Evolutionary conservation across 2,797 vertebrate genomes (phyloP).

Genomic region (Halcyon leucocephala): DNA sequence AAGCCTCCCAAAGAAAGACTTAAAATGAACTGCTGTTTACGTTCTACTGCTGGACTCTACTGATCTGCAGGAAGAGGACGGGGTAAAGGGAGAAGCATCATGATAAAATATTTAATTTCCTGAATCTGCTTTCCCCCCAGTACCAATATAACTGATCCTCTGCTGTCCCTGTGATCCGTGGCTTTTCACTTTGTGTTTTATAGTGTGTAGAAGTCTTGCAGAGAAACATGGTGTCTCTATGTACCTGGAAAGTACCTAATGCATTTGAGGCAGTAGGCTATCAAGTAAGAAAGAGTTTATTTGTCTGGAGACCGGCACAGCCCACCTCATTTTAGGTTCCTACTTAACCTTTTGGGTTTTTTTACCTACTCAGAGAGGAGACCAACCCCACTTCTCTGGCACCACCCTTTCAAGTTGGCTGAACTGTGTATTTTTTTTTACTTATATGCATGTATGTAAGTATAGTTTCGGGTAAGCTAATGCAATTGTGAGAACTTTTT

Average conservation of each 20-base stretch:
- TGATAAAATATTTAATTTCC: neutral
- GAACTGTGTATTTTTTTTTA: neutral
- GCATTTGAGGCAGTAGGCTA: neutral
- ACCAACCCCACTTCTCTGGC: neutral
- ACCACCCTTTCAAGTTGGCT: neutral
- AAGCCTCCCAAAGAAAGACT: neutral
- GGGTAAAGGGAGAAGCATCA: accelerated
- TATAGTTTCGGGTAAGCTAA: conserved; percentile 47
- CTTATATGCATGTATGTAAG: neutral
- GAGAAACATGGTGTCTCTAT: neutral
- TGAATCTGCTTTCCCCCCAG: accelerated
- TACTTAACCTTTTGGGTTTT: neutral
- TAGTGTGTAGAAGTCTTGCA: neutral
- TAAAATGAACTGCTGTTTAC: neutral
- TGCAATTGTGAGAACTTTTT: conserved; percentile 52
- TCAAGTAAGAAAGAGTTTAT: neutral
- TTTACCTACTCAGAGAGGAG: neutral
- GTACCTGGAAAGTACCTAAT: neutral
- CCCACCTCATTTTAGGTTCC: neutral
- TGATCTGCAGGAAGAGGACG: neutral
- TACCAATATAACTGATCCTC: neutral
- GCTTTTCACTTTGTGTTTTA: neutral
- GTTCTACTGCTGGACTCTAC: neutral
- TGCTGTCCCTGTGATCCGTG: neutral
- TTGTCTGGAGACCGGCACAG: neutral